Evolutionary conservation across 2,797 vertebrate genomes (phyloP).

Genomic region (Moxostoma hubbsi): DNA sequence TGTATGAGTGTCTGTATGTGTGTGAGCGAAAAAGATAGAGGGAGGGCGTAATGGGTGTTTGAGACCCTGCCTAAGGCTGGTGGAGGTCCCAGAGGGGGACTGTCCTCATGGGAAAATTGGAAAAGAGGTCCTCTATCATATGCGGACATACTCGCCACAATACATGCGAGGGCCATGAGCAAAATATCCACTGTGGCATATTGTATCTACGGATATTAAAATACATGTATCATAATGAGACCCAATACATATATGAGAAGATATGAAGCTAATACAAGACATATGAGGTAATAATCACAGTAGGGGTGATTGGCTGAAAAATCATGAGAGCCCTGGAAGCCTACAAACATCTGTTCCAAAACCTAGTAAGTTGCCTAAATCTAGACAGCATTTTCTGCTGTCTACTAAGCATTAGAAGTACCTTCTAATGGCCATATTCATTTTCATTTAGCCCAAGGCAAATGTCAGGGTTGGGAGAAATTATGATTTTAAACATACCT

Average conservation of each 20-base stretch:
- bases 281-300: conserved; percentile 4
- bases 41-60: conserved; percentile 79
- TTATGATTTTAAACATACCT: too few relatives aligned
- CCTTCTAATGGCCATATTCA: too few relatives aligned
- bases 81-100: conserved; percentile 84
- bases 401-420: too few relatives aligned
- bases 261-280: background rate
- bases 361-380: too few relatives aligned
- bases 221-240: background rate
- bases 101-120: conserved; percentile 89
- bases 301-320: too few relatives aligned
- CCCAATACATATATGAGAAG: background rate
- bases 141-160: conserved; percentile 58
- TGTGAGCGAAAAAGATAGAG: conserved; percentile 26
- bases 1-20: conserved; percentile 46
- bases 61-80: conserved; percentile 94
- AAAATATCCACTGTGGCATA: conserved; percentile 19
- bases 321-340: too few relatives aligned
- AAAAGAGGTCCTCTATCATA: conserved; percentile 62
- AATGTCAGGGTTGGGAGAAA: too few relatives aligned
- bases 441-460: too few relatives aligned
- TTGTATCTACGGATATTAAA: background rate
- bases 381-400: too few relatives aligned
- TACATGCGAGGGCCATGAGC: background rate
- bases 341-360: too few relatives aligned